phyloP scores from a whole-genome alignment of 2,113 vertebrate genomes.

The Corapipo altera region DNA sequence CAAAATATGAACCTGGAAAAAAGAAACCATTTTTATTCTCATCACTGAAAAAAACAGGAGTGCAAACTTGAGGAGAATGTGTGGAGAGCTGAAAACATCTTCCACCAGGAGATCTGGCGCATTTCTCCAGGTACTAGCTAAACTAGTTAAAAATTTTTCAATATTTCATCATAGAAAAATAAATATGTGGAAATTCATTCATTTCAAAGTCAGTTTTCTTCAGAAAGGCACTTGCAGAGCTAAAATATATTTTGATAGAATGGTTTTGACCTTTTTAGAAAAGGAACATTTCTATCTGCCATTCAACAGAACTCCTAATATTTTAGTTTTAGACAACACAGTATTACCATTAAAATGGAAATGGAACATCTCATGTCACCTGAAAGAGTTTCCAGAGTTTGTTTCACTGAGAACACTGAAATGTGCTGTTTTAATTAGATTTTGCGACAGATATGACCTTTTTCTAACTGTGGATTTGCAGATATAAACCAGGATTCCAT shows the following conservation, averaged over 20 bases:
- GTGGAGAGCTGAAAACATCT: neutral
- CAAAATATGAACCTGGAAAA: neutral
- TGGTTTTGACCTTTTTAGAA: slow-evolving; percentile 41
- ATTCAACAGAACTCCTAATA: neutral
- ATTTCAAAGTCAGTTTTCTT: neutral
- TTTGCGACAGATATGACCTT: neutral
- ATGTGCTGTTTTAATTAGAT: slow-evolving; percentile 23
- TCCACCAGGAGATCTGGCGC: neutral
- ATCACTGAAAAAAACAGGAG: neutral
- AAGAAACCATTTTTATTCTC: neutral
- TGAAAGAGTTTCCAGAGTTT: neutral
- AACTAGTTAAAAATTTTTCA: neutral
- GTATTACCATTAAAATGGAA: neutral
- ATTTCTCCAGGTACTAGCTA: neutral
- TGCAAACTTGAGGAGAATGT: neutral
- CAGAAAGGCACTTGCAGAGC: neutral
- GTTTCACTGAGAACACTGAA: neutral
- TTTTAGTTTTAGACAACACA: neutral
- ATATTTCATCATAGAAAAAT: neutral
- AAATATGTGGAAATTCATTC: neutral
- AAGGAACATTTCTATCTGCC: neutral
- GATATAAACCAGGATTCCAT: neutral
- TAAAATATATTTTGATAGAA: neutral
- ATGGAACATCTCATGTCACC: neutral
- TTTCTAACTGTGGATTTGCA: neutral